phyloP scores from a whole-genome alignment of 1,140 invertebrate species.

The Limonius californicus region DNA sequence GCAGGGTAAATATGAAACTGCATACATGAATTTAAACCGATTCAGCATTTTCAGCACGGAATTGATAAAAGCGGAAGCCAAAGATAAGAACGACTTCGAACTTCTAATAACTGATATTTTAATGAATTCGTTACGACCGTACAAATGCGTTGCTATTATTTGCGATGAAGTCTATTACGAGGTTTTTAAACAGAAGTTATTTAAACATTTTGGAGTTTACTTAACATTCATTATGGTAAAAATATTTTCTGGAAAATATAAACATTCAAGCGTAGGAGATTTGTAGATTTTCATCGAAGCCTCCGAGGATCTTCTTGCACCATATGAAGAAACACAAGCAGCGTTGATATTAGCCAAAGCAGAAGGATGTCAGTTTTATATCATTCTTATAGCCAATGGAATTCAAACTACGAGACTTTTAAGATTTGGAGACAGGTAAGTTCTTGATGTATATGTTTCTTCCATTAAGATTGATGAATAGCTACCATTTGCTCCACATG shows the following conservation, averaged over 20 bases:
- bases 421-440: constrained; percentile 62
- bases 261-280: not conserved
- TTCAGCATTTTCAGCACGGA: not conserved
- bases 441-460: too few species aligned
- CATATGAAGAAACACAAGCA: constrained; percentile 53
- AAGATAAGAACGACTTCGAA: constrained; percentile 16
- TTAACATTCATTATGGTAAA: constrained; percentile 55
- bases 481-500: too few species aligned
- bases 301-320: constrained; percentile 61
- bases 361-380: constrained; percentile 64
- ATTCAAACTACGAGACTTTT: constrained; percentile 62
- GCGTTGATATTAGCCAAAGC: constrained; percentile 56
- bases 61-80: not conserved
- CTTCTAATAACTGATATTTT: constrained; percentile 26
- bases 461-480: too few species aligned
- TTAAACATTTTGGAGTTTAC: constrained; percentile 40
- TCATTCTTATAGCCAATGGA: constrained; percentile 71
- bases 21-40: not conserved
- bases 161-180: constrained; percentile 52
- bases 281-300: constrained; percentile 58
- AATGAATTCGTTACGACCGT: constrained; percentile 33
- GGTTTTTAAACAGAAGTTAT: constrained; percentile 49
- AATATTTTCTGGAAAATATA: too few species aligned
- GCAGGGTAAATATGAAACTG: not conserved
- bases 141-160: constrained; percentile 51